Percentiles rank a stretch among this genome's conserved stretches.
These are phyloP conservation scores for Sarotherodon lohbergeri DNA, from an alignment of 2,113 vertebrate species.

Conservation along the genomic window DNA sequence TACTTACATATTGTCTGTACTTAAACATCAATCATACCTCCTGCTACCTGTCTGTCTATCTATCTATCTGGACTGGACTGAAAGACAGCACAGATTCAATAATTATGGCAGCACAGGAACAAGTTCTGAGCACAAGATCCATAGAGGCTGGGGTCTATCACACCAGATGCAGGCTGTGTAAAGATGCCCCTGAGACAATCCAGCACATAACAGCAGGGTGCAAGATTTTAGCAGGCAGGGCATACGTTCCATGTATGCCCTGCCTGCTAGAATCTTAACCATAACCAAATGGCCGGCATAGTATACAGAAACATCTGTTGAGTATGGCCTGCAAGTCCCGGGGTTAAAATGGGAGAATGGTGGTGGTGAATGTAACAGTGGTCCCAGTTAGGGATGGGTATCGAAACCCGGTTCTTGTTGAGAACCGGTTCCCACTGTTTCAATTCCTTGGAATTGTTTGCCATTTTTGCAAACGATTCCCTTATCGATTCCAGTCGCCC, in stretches of 20 bases:
- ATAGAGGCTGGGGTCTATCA: neutral
- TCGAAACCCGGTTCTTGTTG: no score
- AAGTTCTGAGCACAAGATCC: neutral
- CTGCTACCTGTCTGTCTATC: rapidly evolving
- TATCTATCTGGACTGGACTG: neutral
- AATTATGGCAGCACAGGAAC: neutral
- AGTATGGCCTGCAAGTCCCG: neutral
- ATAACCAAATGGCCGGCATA: neutral
- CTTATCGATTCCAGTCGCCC: no score
- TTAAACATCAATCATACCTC: neutral
- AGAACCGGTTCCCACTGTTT: no score
- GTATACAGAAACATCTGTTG: neutral
- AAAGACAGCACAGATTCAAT: neutral
- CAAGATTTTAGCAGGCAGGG: neutral
- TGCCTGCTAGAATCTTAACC: neutral
- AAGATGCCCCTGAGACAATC: neutral
- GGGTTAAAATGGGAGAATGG: neutral
- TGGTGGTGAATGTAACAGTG: neutral
- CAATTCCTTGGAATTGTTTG: no score
- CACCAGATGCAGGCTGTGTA: neutral
- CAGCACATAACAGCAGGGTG: neutral
- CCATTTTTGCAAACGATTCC: no score
- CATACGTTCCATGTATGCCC: neutral
- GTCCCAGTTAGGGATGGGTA: no score
- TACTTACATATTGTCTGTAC: neutral